A percentile compares a stretch with the other conserved stretches of the same genome.
phyloP scores from a whole-genome alignment of 2,113 vertebrate genomes.

The Oreochromis tanganicae region DNA sequence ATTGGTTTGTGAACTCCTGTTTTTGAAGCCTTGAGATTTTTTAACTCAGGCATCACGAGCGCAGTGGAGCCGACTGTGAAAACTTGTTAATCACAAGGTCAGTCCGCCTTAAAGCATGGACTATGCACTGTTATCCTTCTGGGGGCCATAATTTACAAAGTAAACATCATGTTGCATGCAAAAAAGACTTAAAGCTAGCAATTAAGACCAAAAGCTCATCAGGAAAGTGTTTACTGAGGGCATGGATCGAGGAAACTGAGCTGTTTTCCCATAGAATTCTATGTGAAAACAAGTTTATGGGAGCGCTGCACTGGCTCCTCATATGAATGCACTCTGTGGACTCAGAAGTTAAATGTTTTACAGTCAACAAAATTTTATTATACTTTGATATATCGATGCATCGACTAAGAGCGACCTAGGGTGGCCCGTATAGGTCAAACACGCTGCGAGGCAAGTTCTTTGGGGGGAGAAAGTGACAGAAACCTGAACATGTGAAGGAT shows the following conservation, averaged over 20 bases:
- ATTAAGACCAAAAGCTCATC: not conserved
- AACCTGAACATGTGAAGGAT: not conserved
- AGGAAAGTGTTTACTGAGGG: not conserved
- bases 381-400: not conserved
- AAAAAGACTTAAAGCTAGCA: not conserved
- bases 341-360: fast-evolving
- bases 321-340: not conserved
- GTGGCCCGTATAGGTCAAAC: not conserved
- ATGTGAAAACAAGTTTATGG: not conserved
- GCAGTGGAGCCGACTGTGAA: not conserved
- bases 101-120: not conserved
- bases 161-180: not conserved
- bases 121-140: not conserved
- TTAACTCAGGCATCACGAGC: not conserved
- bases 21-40: not conserved
- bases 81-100: not conserved
- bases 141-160: not conserved
- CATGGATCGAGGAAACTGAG: fast-evolving
- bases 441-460: not conserved
- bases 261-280: not conserved
- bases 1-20: not conserved
- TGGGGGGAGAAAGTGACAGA: fast-evolving
- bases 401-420: not conserved
- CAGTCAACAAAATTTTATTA: not conserved
- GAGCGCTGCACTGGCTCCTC: not conserved